A percentile compares a stretch with the other conserved stretches of the same genome.
phyloP scores from a whole-genome alignment of 2,113 vertebrate species.

The Colinus virginianus region DNA sequence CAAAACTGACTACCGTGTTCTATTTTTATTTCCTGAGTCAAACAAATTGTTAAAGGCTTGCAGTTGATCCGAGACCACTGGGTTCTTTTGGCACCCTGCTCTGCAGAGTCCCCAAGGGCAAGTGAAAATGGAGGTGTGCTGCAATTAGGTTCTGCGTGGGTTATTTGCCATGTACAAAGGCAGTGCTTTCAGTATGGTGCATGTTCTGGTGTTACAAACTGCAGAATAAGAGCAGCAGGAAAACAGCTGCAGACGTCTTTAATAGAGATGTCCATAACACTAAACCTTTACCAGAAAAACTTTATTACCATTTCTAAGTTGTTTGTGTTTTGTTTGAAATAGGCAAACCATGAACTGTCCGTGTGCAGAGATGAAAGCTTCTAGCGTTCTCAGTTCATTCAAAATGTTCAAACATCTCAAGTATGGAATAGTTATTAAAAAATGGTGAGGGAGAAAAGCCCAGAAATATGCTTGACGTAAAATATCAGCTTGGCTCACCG shows the following conservation, averaged over 20 bases:
- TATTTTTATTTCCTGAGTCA: background rate
- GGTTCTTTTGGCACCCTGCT: background rate
- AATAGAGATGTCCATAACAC: background rate
- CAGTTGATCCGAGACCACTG: no score
- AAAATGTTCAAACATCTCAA: background rate
- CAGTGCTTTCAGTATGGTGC: background rate
- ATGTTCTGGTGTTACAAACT: fast-evolving
- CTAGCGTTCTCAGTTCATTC: background rate
- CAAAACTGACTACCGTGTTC: background rate
- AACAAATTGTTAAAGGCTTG: background rate
- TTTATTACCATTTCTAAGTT: background rate
- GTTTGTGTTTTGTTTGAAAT: background rate
- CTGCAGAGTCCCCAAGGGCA: background rate
- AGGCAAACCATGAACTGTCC: background rate
- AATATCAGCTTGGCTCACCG: background rate
- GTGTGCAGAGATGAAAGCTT: background rate
- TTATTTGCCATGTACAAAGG: background rate
- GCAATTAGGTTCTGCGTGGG: background rate
- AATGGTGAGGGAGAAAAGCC: background rate
- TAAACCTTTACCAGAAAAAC: background rate
- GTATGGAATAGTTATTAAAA: background rate
- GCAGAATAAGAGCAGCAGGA: background rate
- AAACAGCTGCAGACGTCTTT: background rate
- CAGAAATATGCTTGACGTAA: background rate
- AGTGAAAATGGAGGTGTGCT: background rate